A percentile compares a stretch with the other conserved stretches of the same genome.
Conservation (phyloP, 2,797 vertebrate genomes). For the Neoniphon sammara region DNA sequence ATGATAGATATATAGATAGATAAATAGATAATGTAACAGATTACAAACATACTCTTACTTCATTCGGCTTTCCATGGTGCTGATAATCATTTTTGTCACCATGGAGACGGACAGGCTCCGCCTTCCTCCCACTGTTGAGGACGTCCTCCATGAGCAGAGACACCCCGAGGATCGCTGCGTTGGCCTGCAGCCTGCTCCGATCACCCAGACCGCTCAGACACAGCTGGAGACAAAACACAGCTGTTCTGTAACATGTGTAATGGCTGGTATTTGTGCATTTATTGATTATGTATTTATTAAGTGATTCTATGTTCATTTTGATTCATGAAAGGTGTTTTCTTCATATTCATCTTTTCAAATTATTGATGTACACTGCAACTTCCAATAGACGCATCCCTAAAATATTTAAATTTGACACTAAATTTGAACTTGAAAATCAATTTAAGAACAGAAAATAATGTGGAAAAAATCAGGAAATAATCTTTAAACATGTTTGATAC, state of each 20-base stretch:
- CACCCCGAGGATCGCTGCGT: slow-evolving; percentile 75
- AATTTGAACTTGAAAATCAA: too few species aligned
- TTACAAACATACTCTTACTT: slow-evolving; percentile 54
- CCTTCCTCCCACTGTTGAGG: slow-evolving; percentile 61
- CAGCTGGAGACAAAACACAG: slow-evolving; percentile 67
- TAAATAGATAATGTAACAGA: not conserved
- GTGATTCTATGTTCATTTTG: too few species aligned
- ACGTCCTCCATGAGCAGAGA: slow-evolving; percentile 82
- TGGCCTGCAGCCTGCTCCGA: slow-evolving; percentile 72
- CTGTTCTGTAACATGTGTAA: not conserved
- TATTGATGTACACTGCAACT: too few species aligned
- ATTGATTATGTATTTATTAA: too few species aligned
- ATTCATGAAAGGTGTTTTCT: too few species aligned
- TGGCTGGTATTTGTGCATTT: too few species aligned
- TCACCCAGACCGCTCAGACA: slow-evolving; percentile 81
- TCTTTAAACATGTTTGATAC: not conserved
- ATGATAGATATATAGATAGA: not conserved
- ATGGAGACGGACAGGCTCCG: slow-evolving; percentile 63
- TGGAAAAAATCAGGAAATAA: not conserved
- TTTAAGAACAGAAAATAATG: not conserved
- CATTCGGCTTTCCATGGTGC: slow-evolving; percentile 18
- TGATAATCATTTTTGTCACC: slow-evolving; percentile 40
- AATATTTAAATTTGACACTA: too few species aligned
- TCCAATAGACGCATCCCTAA: too few species aligned
- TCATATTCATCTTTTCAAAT: too few species aligned